These are phyloP conservation scores for Cerceris ruficornis DNA, from an alignment of 2,888 invertebrate genomes.

Conservation along the genomic window DNA sequence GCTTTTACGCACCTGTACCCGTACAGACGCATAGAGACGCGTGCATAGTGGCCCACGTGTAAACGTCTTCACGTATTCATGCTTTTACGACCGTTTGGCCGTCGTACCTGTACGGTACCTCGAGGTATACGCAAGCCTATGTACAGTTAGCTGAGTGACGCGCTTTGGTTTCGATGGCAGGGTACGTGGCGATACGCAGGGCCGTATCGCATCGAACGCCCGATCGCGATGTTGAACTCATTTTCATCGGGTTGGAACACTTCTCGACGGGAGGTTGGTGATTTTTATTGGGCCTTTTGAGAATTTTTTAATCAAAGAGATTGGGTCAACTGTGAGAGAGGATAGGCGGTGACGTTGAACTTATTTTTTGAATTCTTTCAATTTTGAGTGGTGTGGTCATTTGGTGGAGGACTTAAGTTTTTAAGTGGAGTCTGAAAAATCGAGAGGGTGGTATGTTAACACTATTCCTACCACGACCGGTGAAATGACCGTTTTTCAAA, in stretches of 20 bases:
- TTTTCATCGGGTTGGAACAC: conserved; percentile 1
- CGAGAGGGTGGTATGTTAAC: too few species aligned
- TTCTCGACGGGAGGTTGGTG: neutral
- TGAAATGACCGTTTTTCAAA: too few species aligned
- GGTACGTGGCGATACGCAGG: conserved; percentile 65
- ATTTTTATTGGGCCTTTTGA: too few species aligned
- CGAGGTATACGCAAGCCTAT: conserved; percentile 62
- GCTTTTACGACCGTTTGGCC: conserved; percentile 66
- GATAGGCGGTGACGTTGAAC: too few species aligned
- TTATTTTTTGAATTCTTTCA: too few species aligned
- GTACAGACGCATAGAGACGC: conserved; percentile 57
- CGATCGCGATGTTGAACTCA: neutral
- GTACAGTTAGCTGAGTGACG: conserved; percentile 80
- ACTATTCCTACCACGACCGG: too few species aligned
- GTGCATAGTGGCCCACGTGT: conserved; percentile 65
- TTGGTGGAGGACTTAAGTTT: too few species aligned
- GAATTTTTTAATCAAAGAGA: too few species aligned
- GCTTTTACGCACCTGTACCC: conserved; percentile 70
- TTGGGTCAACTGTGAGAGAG: too few species aligned
- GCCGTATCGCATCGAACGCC: conserved; percentile 38
- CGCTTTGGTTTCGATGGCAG: conserved; percentile 73
- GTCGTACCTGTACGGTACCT: conserved; percentile 63
- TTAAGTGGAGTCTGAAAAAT: too few species aligned
- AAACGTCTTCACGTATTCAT: conserved; percentile 62
- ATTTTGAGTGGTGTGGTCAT: too few species aligned